phyloP scores from a whole-genome alignment of 1,140 invertebrate species.

The Belonocnema kinseyi region DNA sequence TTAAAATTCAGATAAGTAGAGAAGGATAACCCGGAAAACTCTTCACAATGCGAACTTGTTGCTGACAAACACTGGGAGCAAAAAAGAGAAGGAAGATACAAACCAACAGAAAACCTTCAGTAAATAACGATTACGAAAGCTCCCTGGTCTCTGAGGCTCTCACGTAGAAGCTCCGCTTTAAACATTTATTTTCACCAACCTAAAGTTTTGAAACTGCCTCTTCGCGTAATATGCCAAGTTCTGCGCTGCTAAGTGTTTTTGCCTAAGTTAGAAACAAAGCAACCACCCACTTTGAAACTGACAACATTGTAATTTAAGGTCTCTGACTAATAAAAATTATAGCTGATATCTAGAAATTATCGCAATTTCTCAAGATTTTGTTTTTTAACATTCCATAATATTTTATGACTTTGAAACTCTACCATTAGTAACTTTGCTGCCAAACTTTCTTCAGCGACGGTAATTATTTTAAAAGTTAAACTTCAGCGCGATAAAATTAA shows the following conservation, averaged over 20 bases:
- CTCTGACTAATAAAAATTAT: neutral
- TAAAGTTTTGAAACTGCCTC: neutral
- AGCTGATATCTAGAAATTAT: neutral
- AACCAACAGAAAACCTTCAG: constrained; percentile 21
- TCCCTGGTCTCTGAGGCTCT: neutral
- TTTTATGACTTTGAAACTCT: too few relatives aligned
- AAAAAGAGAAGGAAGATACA: constrained; percentile 4
- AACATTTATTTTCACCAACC: constrained; percentile 2
- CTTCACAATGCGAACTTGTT: constrained; percentile 21
- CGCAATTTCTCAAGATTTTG: neutral
- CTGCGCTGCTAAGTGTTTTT: neutral
- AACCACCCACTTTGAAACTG: neutral
- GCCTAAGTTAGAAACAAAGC: neutral
- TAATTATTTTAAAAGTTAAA: too few relatives aligned
- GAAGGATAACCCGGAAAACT: neutral
- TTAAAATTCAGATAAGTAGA: constrained; percentile 27
- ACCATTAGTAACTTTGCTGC: too few relatives aligned
- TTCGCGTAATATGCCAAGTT: too few relatives aligned
- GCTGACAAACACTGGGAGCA: neutral
- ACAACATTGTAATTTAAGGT: neutral
- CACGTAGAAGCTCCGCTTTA: neutral
- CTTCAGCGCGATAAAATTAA: too few relatives aligned
- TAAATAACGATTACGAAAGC: constrained; percentile 25
- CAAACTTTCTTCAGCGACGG: too few relatives aligned
- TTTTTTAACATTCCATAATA: too few relatives aligned